Base-by-base conservation (phyloP, 2,888 invertebrate genomes). In the Zaprionus obscuricornis region DNA sequence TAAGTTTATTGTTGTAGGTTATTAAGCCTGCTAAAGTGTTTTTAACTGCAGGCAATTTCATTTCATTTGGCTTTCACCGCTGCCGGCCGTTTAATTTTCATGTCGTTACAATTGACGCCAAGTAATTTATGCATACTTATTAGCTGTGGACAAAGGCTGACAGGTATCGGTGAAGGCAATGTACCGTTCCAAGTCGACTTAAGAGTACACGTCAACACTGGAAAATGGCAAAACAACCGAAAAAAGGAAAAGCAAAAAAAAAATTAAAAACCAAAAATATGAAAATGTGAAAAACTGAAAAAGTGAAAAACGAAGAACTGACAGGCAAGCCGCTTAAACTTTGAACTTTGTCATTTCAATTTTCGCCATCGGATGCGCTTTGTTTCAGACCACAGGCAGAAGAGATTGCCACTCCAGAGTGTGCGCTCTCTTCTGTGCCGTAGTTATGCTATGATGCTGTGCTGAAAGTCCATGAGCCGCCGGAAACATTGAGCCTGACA, bases 321-420 rank as follows among this genome's bases (percentile, higher is more conserved):
- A 88, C 89, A 88, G 76, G 82, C 83, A 89, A 81, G 86, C 85
- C 88, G 89, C 86, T 88, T 88, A 88, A 88, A 84, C 87, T 88
- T 81, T 88, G 89, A 89, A 89, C 88, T 88, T 88, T 88, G 88
- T 86, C 89, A 87, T 88, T 89, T 88, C 86, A 87, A 88, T 89
- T 89, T 88, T 77, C 69, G 70, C 83, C 84, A 81, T 67, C 86
- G 87, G 87, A 87, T 87, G 73, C 85, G 78, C 84, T 77, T 87
- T 88, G 87, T 84, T 87, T 85, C 85, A 78, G 47, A 37, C 57
- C 42, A 51, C 37, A 77, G 34, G 29, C 49, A 4, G 27, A n/a
- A 43, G 45, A 17, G 40, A 18, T 31, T 31, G 42, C 24, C 36
- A 47, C 16, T 6, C 22, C 11, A 34, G 40, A 11, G 7, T 26